phyloP scores from a whole-genome alignment of 2,797 vertebrate species.

The Sternotherus odoratus region DNA sequence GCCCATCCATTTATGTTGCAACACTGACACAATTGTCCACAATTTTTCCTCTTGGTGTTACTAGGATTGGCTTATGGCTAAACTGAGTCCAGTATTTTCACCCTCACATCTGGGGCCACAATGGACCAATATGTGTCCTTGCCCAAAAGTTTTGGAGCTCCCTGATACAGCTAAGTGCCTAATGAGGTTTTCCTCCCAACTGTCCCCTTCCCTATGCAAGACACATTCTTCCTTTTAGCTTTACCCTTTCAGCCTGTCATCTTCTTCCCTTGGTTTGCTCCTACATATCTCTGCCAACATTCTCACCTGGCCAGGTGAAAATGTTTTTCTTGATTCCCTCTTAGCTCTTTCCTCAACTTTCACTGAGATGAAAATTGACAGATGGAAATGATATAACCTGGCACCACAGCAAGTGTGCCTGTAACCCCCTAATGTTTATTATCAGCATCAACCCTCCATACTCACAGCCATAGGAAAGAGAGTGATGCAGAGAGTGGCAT shows the following conservation, averaged over 20 bases:
- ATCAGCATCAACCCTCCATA: not conserved
- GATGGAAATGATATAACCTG: not conserved
- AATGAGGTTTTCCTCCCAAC: not conserved
- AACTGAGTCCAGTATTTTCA: not conserved
- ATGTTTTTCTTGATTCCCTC: not conserved
- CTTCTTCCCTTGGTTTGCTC: not conserved
- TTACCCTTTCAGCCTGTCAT: not conserved
- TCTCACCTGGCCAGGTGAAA: not conserved
- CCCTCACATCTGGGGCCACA: not conserved
- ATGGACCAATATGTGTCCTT: not conserved
- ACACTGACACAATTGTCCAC: not conserved
- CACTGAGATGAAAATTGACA: not conserved
- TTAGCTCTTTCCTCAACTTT: not conserved
- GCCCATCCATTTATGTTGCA: not conserved
- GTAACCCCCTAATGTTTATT: not conserved
- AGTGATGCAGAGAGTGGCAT: not conserved
- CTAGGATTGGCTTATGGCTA: not conserved
- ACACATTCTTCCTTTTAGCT: not conserved
- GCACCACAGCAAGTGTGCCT: not conserved
- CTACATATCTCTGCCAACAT: not conserved
- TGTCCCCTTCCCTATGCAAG: not conserved
- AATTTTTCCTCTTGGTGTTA: not conserved
- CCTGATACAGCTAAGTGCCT: not conserved
- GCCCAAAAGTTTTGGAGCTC: not conserved
- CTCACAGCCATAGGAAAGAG: not conserved